These are phyloP conservation scores for Laspeyria flexula DNA, from an alignment of 2,888 invertebrate genomes.

Conservation along the genomic window DNA sequence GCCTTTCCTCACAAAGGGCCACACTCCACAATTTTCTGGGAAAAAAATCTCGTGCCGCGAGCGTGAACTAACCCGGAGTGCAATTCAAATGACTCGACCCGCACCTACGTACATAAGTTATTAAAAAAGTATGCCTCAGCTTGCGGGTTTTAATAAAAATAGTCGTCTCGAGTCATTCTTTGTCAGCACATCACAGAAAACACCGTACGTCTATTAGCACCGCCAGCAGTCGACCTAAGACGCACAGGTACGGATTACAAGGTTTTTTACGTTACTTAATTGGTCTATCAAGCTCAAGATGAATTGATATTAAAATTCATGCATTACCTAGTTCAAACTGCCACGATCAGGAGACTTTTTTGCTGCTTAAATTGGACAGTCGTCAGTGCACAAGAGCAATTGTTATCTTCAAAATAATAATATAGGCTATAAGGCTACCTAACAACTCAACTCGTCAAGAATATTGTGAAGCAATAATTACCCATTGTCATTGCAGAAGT, in stretches of 20 bases:
- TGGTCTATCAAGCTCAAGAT: too few relatives aligned
- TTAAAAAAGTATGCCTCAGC: slow-evolving; percentile 84
- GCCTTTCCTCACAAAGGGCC: slow-evolving; percentile 65
- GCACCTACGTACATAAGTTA: slow-evolving; percentile 80
- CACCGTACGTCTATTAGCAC: slow-evolving; percentile 77
- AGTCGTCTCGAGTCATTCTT: slow-evolving; percentile 80
- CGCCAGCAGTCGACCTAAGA: slow-evolving; percentile 79
- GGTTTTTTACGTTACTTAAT: background rate
- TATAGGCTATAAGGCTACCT: too few relatives aligned
- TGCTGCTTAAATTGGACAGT: too few relatives aligned
- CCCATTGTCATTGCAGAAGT: too few relatives aligned
- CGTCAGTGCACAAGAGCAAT: too few relatives aligned
- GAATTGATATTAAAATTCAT: too few relatives aligned
- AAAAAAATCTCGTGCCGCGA: slow-evolving; percentile 70
- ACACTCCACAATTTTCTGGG: slow-evolving; percentile 76
- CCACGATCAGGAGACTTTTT: too few relatives aligned
- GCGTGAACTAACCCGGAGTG: slow-evolving; percentile 57
- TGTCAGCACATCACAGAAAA: slow-evolving; percentile 80
- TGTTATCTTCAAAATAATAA: too few relatives aligned
- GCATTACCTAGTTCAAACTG: too few relatives aligned
- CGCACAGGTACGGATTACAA: slow-evolving; percentile 66
- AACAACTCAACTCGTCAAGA: too few relatives aligned
- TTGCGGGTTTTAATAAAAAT: slow-evolving; percentile 84
- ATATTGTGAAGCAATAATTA: too few relatives aligned
- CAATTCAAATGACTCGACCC: slow-evolving; percentile 66